Evolutionary conservation across 2,797 vertebrate genomes (phyloP).

Genomic region (Eurystomus glaucurus): DNA sequence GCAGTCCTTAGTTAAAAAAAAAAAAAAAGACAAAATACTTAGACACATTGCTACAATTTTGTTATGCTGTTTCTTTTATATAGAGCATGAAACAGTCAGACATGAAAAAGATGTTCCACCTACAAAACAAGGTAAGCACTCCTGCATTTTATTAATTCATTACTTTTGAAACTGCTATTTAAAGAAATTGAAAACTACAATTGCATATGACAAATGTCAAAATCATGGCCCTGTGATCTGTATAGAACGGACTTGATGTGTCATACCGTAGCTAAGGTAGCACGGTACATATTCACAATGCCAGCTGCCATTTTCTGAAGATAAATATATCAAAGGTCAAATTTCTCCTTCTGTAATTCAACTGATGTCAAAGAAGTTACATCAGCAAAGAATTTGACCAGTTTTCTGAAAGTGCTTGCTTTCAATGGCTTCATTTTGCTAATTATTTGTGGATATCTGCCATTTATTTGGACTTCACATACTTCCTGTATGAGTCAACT

Average conservation of each 20-base stretch:
- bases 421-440: background rate
- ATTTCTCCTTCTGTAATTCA: background rate
- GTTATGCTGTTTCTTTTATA: conserved; percentile 9
- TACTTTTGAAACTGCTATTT: background rate
- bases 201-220: background rate
- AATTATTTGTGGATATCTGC: background rate
- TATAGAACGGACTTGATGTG: background rate
- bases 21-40: background rate
- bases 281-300: background rate
- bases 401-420: background rate
- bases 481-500: background rate
- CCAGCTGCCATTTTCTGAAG: background rate
- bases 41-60: background rate
- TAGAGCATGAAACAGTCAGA: conserved; percentile 70
- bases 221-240: background rate
- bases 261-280: background rate
- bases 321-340: background rate
- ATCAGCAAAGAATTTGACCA: background rate
- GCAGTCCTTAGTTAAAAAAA: background rate
- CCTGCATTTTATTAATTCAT: background rate
- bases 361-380: background rate
- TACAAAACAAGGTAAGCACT: conserved; percentile 74
- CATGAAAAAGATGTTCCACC: conserved; percentile 53
- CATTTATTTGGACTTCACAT: background rate
- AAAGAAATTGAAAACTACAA: background rate